These are phyloP conservation scores for Heliconius hortense DNA, from an alignment of 2,888 invertebrate genomes.

Conservation along the genomic window DNA sequence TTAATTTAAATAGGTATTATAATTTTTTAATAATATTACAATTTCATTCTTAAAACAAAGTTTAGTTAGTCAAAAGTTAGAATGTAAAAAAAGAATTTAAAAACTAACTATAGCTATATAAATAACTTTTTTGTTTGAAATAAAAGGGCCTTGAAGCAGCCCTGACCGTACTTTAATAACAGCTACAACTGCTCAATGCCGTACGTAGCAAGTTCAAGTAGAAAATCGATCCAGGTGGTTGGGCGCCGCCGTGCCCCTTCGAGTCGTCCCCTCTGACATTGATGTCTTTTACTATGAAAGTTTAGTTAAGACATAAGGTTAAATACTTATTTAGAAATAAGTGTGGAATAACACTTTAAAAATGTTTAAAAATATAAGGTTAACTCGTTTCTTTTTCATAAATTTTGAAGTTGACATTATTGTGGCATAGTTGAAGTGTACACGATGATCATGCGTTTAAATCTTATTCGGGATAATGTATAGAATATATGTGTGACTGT, in stretches of 20 bases:
- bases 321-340: too few species aligned
- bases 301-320: neutral
- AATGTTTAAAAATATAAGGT: too few species aligned
- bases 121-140: constrained; percentile 39
- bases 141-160: constrained; percentile 48
- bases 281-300: constrained; percentile 23
- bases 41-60: too few species aligned
- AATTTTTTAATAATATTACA: too few species aligned
- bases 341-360: too few species aligned
- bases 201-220: constrained; percentile 64
- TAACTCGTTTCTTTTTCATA: neutral
- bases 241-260: constrained; percentile 51
- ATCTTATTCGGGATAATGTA: neutral
- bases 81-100: neutral
- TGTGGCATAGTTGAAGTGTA: neutral
- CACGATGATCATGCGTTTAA: neutral
- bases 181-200: constrained; percentile 52
- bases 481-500: too few species aligned
- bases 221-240: constrained; percentile 66
- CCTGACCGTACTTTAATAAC: constrained; percentile 55
- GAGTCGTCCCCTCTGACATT: constrained; percentile 42
- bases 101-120: constrained; percentile 20
- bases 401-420: neutral
- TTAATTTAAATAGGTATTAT: too few species aligned
- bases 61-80: too few species aligned